Base-by-base conservation (phyloP, 2,113 vertebrate species). In the Protobothrops mucrosquamatus region DNA sequence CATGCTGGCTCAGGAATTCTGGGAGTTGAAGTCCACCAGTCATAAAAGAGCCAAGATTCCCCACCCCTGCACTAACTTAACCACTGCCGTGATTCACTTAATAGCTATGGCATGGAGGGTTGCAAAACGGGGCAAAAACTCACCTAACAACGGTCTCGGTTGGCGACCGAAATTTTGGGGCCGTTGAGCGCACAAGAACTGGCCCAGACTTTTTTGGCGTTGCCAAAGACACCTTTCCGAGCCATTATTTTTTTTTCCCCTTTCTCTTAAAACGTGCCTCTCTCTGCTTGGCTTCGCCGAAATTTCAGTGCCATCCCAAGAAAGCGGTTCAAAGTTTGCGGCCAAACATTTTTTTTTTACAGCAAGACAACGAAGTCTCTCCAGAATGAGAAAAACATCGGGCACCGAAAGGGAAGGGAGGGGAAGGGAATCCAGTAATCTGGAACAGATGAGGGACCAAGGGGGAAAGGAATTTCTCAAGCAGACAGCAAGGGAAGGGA, bases 381-480 rank as follows among this genome's bases (percentile, higher is more conserved):
- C 85, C n/a, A 6, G 34, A 48, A 48, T 57, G 39, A 86, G 74
- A 86, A 86, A 48, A 86, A 87, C n/a, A 57, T 22, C n/a, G 43
- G 48, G 43, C 26, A n/a, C 81, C 51, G 39, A 87, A 34, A n/a
- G 29, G 23, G 69, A 18, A 20, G 46, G 85, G 10, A 26, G 6
- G 56, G n/a, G 14, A 23, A 46, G 43, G 29, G 18, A 92, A 8
- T 20, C 22, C 26, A 64, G 61, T 92, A 87, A 92, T 92, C 52
- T 51, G 55, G 56, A 92, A 92, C 91, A 92, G n/a, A 87, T 92
- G 91, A 51, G 85, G 29, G 39, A 87, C 91, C 10, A 64, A 92
- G 51, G 91, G 91, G 87, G 39, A 57, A 52, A 61, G 91, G 55
- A 87, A 85, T 87, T 91, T 64, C 52, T n/a, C 11, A 24, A 61